These are phyloP conservation scores for Cosmopolites sordidus DNA, from an alignment of 2,888 invertebrate species.

Conservation along the genomic window DNA sequence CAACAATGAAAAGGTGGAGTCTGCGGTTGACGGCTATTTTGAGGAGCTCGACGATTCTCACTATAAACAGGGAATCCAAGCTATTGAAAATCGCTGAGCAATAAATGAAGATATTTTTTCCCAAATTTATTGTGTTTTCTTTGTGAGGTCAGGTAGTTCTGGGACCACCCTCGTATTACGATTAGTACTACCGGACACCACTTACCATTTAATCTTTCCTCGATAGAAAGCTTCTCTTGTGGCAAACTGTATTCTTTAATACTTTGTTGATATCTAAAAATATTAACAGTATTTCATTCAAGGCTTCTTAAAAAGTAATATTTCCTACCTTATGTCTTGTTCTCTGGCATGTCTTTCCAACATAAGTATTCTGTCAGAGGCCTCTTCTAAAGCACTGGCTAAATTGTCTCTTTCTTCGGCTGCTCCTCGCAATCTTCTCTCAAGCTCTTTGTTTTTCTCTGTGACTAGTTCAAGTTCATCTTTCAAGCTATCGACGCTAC, in stretches of 20 bases:
- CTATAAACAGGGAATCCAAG: no score
- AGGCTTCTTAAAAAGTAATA: not conserved
- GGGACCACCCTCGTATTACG: no score
- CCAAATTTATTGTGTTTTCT: no score
- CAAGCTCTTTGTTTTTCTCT: conserved; percentile 80
- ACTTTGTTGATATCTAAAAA: conserved; percentile 32
- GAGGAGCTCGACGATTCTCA: no score
- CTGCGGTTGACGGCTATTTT: no score
- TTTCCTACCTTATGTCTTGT: conserved; percentile 57
- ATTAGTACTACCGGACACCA: conserved; percentile 7
- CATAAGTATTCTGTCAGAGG: conserved; percentile 80
- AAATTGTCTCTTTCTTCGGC: conserved; percentile 78
- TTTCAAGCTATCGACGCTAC: conserved; percentile 80
- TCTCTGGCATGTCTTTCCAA: conserved; percentile 80
- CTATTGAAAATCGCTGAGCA: no score
- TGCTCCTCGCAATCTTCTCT: conserved; percentile 67
- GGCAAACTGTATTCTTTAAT: conserved; percentile 45
- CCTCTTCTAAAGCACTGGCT: conserved; percentile 78
- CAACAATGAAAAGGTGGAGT: no score
- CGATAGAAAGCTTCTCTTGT: conserved; percentile 44
- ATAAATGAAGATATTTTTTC: no score
- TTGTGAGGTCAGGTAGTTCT: no score
- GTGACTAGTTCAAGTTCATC: conserved; percentile 82
- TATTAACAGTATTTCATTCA: no score
- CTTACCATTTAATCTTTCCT: conserved; percentile 53